Evolutionary conservation across 2,888 invertebrate species (phyloP), one percentile per base, ranked within the genome.

Genomic region (Teleiodes luculella): DNA sequence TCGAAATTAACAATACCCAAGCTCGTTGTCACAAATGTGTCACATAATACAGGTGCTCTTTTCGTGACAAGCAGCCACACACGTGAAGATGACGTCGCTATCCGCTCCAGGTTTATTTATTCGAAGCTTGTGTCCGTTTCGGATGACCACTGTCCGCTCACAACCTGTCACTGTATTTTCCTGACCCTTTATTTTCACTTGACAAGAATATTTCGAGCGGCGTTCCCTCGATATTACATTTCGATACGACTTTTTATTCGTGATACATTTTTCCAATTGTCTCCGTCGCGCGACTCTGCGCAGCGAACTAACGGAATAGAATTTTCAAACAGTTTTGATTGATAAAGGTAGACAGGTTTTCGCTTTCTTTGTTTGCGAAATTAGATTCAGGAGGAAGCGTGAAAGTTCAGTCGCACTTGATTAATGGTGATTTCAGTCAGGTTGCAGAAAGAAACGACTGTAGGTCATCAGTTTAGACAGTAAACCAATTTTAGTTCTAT

Each of bases 291-390:
- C 76, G 78, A 76, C 72, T 77, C 73, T 75, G 67, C 76, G 74
- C 74, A 78, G 78, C 76, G 80, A 85, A 86, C 84, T 86, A 84
- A 83, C 83, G 75, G 81, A 84, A 88, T 85, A 83, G 78, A 88
- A 86, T 84, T 89, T 88, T 84, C 84, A 82, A 86, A 84, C 83
- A 83, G 82, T 87, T 89, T 86, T 87, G 86, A 89, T 87, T 87
- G 89, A 87, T 87, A 88, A 86, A 86, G 86, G 87, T 87, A 86
- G 87, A 87, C 86, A 80, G 83, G 80, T 81, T 86, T 86, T 82
- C 83, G 82, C 78, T 85, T 87, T 86, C 84, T 86, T 87, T 87
- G 86, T 87, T 88, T 86, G 80, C 80, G 76, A 83, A 86, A 86
- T 88, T 86, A 84, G 84, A 85, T 86, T 84, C 78, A 68, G 82